These are phyloP conservation scores for Misgurnus anguillicaudatus DNA, from an alignment of 2,113 vertebrate species.

Conservation along the genomic window DNA sequence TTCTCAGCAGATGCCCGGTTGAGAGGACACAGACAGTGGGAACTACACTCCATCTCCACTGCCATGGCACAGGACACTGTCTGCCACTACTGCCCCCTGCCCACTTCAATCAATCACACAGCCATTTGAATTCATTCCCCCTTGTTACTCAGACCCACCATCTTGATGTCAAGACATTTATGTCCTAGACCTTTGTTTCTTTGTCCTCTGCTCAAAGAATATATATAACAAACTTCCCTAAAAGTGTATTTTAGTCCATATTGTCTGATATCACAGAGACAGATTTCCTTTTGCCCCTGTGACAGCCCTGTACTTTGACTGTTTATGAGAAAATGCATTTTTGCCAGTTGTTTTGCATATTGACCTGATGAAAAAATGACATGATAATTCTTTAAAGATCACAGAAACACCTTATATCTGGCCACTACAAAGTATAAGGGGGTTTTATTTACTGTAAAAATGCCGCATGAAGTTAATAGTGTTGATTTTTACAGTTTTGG, in stretches of 20 bases:
- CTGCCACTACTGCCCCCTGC: slow-evolving; percentile 10
- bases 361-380: neutral
- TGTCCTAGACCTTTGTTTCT: slow-evolving; percentile 12
- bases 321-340: too few species aligned
- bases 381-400: too few species aligned
- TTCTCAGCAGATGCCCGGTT: slow-evolving; percentile 26
- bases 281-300: too few species aligned
- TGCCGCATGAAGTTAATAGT: too few species aligned
- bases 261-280: too few species aligned
- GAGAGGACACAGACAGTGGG: slow-evolving; percentile 8
- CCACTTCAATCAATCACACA: slow-evolving; percentile 39
- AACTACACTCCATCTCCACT: slow-evolving; percentile 36
- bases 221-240: neutral
- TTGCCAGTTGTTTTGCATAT: too few species aligned
- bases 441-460: too few species aligned
- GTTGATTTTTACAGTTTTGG: too few species aligned
- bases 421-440: too few species aligned
- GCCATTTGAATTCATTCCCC: slow-evolving; percentile 25
- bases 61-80: slow-evolving; percentile 27
- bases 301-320: too few species aligned
- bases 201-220: slow-evolving; percentile 1
- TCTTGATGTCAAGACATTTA: slow-evolving; percentile 27
- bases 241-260: neutral
- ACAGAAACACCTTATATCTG: too few species aligned
- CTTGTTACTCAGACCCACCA: neutral